Conservation (phyloP, 1,140 invertebrate genomes). For the Laupala kohalensis region DNA sequence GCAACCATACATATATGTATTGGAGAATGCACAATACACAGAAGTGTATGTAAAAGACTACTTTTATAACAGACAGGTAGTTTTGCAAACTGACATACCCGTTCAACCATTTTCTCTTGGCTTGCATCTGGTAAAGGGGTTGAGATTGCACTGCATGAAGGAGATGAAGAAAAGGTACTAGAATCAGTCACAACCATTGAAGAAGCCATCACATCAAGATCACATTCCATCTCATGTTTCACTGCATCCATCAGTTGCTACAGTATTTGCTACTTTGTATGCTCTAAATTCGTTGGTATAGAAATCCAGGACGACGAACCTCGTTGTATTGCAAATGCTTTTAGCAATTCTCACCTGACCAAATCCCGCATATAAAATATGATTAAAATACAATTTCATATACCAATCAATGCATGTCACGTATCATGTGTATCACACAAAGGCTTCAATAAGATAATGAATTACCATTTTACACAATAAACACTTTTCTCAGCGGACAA, state of each 20-base stretch:
- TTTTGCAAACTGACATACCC: neutral
- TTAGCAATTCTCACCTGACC: neutral
- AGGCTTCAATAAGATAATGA: neutral
- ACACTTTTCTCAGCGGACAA: neutral
- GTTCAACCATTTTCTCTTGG: neutral
- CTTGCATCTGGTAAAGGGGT: neutral
- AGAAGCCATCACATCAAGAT: neutral
- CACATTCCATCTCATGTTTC: neutral
- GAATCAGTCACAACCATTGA: neutral
- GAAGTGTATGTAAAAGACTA: neutral
- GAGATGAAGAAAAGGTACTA: neutral
- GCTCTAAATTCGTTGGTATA: neutral
- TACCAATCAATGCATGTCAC: neutral
- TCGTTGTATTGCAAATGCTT: neutral
- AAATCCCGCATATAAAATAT: neutral
- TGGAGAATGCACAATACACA: neutral
- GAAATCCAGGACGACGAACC: neutral
- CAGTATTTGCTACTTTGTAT: neutral
- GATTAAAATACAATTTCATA: neutral
- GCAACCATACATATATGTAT: neutral
- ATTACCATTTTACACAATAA: neutral
- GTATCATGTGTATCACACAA: neutral
- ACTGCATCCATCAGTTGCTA: neutral
- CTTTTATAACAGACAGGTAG: neutral
- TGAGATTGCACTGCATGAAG: neutral